phyloP scores from a whole-genome alignment of 2,797 vertebrate species.

The Protosalanx chinensis region DNA sequence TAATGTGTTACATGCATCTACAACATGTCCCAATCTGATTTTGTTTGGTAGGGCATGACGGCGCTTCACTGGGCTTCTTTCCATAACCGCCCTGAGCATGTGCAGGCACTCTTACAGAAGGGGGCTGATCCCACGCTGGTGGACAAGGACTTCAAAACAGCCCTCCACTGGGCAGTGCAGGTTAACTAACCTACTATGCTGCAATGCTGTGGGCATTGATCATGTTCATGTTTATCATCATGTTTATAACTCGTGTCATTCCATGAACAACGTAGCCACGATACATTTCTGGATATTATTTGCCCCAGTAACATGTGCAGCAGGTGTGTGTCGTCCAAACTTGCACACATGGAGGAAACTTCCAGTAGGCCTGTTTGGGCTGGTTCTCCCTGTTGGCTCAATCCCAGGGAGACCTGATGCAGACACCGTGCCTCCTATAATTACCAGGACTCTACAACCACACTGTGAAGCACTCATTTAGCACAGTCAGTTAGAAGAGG shows the following conservation, averaged over 20 bases:
- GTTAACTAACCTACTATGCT: neutral
- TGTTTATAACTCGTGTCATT: neutral
- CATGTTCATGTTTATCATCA: neutral
- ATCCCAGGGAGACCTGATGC: no score
- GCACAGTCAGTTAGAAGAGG: no score
- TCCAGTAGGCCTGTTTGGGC: neutral
- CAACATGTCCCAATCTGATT: constrained; percentile 2
- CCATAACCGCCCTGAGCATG: constrained; percentile 82
- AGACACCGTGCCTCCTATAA: no score
- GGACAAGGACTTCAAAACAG: constrained; percentile 87
- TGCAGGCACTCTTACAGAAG: constrained; percentile 79
- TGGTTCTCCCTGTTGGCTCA: no score
- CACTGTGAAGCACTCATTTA: no score
- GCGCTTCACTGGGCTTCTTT: constrained; percentile 88
- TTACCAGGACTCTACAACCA: no score
- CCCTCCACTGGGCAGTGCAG: constrained; percentile 81
- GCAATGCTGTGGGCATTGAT: neutral
- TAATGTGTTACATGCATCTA: neutral
- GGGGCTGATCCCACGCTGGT: constrained; percentile 82
- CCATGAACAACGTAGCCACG: neutral
- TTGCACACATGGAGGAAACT: neutral
- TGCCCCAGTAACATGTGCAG: no score
- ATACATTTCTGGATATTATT: no score
- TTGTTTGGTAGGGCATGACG: constrained; percentile 78
- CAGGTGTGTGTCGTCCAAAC: no score